phyloP scores from a whole-genome alignment of 2,888 invertebrate genomes.

The Nebria salina region DNA sequence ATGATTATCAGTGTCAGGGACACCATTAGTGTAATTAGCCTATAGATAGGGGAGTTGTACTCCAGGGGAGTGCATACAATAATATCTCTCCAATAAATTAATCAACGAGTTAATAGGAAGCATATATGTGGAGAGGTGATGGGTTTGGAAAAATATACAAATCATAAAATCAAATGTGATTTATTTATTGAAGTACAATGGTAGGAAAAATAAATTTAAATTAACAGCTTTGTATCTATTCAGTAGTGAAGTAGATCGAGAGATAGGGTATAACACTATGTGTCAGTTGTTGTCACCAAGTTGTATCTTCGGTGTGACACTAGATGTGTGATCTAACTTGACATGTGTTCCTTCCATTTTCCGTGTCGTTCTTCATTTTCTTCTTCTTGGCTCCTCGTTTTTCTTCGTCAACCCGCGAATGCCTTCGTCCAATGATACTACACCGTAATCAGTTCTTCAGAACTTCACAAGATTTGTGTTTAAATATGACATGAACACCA shows the following conservation, averaged over 20 bases:
- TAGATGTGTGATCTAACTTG: conserved; percentile 34
- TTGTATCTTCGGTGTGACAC: neutral
- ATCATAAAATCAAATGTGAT: too few species aligned
- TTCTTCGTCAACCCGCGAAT: neutral
- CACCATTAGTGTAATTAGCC: conserved; percentile 40
- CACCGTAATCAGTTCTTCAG: neutral
- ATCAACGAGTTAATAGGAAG: conserved; percentile 32
- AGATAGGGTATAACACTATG: neutral
- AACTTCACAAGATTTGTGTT: neutral
- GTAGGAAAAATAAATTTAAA: too few species aligned
- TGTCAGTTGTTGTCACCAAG: conserved; percentile 3
- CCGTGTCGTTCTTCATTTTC: neutral
- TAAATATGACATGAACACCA: neutral
- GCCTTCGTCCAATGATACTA: neutral
- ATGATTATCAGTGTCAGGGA: conserved; percentile 38
- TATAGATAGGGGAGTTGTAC: conserved; percentile 28
- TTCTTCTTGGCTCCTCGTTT: neutral
- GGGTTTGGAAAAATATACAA: neutral
- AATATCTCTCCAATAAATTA: conserved; percentile 35
- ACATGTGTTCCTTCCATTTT: conserved; percentile 34
- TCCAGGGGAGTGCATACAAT: conserved; percentile 28
- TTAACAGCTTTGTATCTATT: too few species aligned
- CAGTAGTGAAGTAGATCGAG: too few species aligned
- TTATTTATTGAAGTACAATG: too few species aligned
- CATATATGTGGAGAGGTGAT: neutral